Evolutionary conservation across 2,797 vertebrate genomes (phyloP), one percentile per base, ranked within the genome.

Genomic region (Danio aesculapii): DNA sequence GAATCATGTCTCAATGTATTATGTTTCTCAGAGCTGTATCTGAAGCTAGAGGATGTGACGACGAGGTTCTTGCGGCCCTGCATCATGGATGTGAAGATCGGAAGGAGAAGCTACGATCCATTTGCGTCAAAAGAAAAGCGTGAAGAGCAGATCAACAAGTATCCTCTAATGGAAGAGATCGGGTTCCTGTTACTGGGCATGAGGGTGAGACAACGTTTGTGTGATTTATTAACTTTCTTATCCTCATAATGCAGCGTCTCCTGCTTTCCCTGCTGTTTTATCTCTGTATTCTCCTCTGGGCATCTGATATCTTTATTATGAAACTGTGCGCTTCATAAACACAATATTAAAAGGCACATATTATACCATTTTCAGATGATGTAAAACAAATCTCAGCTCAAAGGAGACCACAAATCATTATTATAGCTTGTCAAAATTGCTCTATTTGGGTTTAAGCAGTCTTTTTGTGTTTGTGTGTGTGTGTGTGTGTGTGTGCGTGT

Each of bases 11-110:
- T 63, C 9, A 13, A 5, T 58, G 0, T 63, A 10, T 70, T 7
- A 66, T 83, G 0, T 75, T 7, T 49, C 14, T 47, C 17, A 97
- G 96, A 95, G 87, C 88, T 88, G 0, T 97, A 95, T 87, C 92
- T 97, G 86, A 97, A 97, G 94, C 95, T 97, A 94, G 96, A 97
- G 93, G 95, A 97, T 84, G 94, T 97, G 90, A 96, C 96, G 3
- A 90, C 91, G 77, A 94, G 92, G 72, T 97, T 96, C 91, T 91
- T 89, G 58, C 93, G 93, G 72, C 95, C 96, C 59, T 97, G 95
- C 84, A 96, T 97, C 89, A 96, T 96, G 95, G 96, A 97, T 87
- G 94, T 96, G 53, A 97, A 96, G 92, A 96, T 96, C 80, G 96
- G 95, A 58, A 94, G 90, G 84, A 95, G 94, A 89, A 97, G 95